phyloP scores from a whole-genome alignment of 2,113 vertebrate genomes.

The Gasterosteus aculeatus region DNA sequence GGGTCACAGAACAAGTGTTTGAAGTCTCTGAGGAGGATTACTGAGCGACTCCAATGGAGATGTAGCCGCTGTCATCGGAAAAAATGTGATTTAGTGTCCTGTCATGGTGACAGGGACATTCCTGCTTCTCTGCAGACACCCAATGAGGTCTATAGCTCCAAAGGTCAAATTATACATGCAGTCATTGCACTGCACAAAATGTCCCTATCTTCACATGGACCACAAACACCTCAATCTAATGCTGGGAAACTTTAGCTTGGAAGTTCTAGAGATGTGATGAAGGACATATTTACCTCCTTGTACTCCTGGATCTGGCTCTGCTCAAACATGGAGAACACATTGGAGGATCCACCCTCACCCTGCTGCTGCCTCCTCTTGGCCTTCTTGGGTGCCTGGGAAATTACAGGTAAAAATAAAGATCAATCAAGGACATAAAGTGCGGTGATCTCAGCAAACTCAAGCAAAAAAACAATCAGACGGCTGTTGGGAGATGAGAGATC shows the following conservation, averaged over 20 bases:
- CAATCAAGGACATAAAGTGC: neutral
- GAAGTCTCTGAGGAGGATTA: conserved; percentile 45
- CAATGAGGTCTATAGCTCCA: conserved; percentile 6
- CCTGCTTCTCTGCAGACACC: neutral
- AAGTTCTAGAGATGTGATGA: conserved; percentile 1
- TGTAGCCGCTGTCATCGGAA: conserved; percentile 47
- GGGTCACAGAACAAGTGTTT: conserved; percentile 46
- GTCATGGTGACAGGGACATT: conserved; percentile 37
- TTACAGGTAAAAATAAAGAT: conserved; percentile 4
- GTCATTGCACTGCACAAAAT: conserved; percentile 6
- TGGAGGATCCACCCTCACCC: conserved; percentile 88
- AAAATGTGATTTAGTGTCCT: conserved; percentile 50
- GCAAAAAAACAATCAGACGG: neutral
- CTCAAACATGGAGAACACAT: conserved; percentile 96
- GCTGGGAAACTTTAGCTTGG: neutral
- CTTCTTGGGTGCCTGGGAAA: conserved; percentile 90
- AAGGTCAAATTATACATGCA: conserved; percentile 37
- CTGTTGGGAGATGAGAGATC: neutral
- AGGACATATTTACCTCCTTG: conserved; percentile 86
- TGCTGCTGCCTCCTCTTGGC: conserved; percentile 90
- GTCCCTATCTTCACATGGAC: neutral
- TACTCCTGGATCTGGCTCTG: conserved; percentile 97
- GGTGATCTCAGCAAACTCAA: neutral
- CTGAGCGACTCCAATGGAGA: conserved; percentile 32
- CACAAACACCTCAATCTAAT: neutral